A percentile compares a stretch with the other conserved stretches of the same genome.
phyloP scores from a whole-genome alignment of 2,797 vertebrate species.

The Hydrophis major region DNA sequence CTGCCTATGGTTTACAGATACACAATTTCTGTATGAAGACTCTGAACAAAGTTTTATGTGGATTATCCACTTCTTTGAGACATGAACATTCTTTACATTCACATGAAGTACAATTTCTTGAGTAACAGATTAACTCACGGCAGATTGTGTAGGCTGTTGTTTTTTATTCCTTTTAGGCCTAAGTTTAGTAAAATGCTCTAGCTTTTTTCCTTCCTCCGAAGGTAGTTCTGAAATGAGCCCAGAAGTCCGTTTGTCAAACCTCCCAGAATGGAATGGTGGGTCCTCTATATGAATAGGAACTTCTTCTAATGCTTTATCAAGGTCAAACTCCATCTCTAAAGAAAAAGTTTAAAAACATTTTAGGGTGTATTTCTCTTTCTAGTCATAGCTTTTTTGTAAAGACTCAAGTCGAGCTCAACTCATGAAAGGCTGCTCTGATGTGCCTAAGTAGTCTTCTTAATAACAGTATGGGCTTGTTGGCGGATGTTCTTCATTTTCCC shows the following conservation, averaged over 20 bases:
- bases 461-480: neutral
- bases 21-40: neutral
- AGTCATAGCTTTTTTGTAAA: neutral
- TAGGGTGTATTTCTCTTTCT: slow-evolving; percentile 32
- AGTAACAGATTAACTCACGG: slow-evolving; percentile 76
- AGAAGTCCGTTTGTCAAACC: slow-evolving; percentile 77
- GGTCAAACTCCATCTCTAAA: slow-evolving; percentile 97
- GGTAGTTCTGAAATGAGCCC: slow-evolving; percentile 85
- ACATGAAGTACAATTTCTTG: neutral
- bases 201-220: slow-evolving; percentile 90
- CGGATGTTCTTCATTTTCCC: neutral
- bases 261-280: slow-evolving; percentile 68
- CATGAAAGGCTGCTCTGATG: neutral
- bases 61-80: neutral
- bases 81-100: neutral
- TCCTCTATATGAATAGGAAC: slow-evolving; percentile 90
- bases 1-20: neutral
- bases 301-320: slow-evolving; percentile 94
- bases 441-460: neutral
- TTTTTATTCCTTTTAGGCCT: slow-evolving; percentile 93
- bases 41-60: neutral
- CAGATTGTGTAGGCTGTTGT: slow-evolving; percentile 84
- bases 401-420: neutral
- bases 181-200: slow-evolving; percentile 94
- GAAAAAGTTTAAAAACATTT: slow-evolving; percentile 50